phyloP scores from a whole-genome alignment of 1,140 invertebrate species.

The Papilio aristodemus region DNA sequence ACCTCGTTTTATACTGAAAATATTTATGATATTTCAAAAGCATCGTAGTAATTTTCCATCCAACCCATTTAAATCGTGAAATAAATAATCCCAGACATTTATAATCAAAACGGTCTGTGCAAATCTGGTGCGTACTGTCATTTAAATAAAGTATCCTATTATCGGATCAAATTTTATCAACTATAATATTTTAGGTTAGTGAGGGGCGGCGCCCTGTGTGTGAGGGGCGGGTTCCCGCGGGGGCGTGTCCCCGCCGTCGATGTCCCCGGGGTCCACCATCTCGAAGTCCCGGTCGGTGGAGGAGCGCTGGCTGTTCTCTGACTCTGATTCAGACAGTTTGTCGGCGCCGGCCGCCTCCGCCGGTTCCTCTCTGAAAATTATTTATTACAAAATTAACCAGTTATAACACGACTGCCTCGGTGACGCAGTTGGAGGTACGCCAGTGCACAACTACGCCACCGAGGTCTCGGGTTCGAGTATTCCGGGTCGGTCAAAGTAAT shows the following conservation, averaged over 20 bases:
- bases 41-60: too few species aligned
- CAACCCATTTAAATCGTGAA: too few species aligned
- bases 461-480: too few species aligned
- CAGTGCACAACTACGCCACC: too few species aligned
- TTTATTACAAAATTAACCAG: background rate
- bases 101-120: background rate
- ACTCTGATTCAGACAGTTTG: conserved; percentile 83
- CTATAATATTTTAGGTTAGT: conserved; percentile 11
- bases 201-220: background rate
- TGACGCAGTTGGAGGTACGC: too few species aligned
- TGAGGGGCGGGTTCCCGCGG: background rate
- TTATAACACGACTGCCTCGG: too few species aligned
- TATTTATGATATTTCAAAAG: background rate
- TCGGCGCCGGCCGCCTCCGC: conserved; percentile 44
- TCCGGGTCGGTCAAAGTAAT: too few species aligned
- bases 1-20: background rate
- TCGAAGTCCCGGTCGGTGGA: conserved; percentile 91
- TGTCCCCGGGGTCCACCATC: conserved; percentile 85
- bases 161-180: background rate
- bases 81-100: conserved; percentile 4
- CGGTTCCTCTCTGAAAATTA: conserved; percentile 52
- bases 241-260: conserved; percentile 60
- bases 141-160: background rate
- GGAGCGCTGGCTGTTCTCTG: conserved; percentile 86
- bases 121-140: conserved; percentile 24